Conservation (phyloP, 2,113 vertebrate species). For the Brachirus orientalis region DNA sequence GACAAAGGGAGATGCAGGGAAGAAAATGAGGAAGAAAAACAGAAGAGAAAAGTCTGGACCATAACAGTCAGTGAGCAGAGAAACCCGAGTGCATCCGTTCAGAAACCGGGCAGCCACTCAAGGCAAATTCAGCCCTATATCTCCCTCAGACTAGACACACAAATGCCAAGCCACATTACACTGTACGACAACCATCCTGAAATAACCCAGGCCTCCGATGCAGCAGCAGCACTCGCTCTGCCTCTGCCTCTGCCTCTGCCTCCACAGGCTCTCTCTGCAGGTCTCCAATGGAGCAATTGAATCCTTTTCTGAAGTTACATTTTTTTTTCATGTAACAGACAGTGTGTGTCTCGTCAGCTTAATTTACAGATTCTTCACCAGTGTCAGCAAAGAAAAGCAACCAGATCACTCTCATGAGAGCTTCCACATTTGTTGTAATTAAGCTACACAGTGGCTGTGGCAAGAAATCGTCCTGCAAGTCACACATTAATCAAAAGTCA, state of each 20-base stretch:
- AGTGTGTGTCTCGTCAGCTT: background rate
- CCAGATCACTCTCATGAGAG: background rate
- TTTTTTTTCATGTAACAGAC: constrained; percentile 4
- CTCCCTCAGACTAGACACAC: constrained; percentile 51
- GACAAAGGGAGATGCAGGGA: constrained; percentile 1
- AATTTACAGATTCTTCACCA: background rate
- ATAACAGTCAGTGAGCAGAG: constrained; percentile 48
- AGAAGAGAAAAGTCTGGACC: constrained; percentile 26
- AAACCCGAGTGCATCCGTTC: constrained; percentile 48
- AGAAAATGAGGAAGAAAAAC: constrained; percentile 44
- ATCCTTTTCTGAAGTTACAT: background rate
- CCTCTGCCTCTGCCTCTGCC: constrained; percentile 28
- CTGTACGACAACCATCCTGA: constrained; percentile 53
- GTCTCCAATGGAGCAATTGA: constrained; percentile 42
- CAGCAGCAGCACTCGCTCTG: too few species aligned
- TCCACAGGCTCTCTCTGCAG: constrained; percentile 14
- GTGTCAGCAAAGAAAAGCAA: constrained; percentile 5
- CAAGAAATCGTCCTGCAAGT: constrained; percentile 14
- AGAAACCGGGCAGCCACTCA: constrained; percentile 54
- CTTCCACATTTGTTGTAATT: constrained; percentile 27
- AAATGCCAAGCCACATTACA: constrained; percentile 60
- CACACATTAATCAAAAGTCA: constrained; percentile 30
- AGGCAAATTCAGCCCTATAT: constrained; percentile 56
- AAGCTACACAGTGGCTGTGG: constrained; percentile 14
- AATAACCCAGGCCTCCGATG: constrained; percentile 55